A percentile compares a stretch with the other conserved stretches of the same genome.
Conservation (phyloP, 2,113 vertebrate genomes). For the Scolopax mira region DNA sequence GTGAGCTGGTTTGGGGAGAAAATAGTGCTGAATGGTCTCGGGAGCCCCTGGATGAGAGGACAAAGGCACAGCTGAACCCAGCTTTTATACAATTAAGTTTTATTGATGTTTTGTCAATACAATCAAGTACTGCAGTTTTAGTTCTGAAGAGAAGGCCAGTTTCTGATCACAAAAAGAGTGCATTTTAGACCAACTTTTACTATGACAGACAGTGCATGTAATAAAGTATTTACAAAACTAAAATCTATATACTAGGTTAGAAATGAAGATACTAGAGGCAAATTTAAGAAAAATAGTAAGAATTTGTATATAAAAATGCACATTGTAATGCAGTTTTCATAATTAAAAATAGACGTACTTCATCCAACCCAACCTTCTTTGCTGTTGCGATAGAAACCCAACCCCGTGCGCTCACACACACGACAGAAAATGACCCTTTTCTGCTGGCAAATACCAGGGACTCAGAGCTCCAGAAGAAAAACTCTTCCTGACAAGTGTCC, state of each 20-base stretch:
- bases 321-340: slow-evolving; percentile 68
- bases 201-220: slow-evolving; percentile 86
- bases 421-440: slow-evolving; percentile 27
- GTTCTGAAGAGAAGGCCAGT: slow-evolving; percentile 85
- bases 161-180: slow-evolving; percentile 85
- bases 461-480: slow-evolving; percentile 16
- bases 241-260: slow-evolving; percentile 72
- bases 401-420: slow-evolving; percentile 48
- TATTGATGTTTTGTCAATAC: slow-evolving; percentile 93
- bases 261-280: slow-evolving; percentile 67
- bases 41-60: not conserved
- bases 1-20: not conserved
- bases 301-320: slow-evolving; percentile 74
- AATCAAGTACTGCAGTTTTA: slow-evolving; percentile 90
- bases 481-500: not conserved
- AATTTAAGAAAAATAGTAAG: slow-evolving; percentile 65
- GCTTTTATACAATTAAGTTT: slow-evolving; percentile 75
- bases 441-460: slow-evolving; percentile 28
- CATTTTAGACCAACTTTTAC: slow-evolving; percentile 85
- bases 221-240: slow-evolving; percentile 83
- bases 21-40: not conserved
- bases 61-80: slow-evolving; percentile 17
- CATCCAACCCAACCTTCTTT: slow-evolving; percentile 65
- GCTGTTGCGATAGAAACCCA: slow-evolving; percentile 49
- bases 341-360: slow-evolving; percentile 63